Conservation (phyloP, 2,797 vertebrate genomes). For the Thaleichthys pacificus region DNA sequence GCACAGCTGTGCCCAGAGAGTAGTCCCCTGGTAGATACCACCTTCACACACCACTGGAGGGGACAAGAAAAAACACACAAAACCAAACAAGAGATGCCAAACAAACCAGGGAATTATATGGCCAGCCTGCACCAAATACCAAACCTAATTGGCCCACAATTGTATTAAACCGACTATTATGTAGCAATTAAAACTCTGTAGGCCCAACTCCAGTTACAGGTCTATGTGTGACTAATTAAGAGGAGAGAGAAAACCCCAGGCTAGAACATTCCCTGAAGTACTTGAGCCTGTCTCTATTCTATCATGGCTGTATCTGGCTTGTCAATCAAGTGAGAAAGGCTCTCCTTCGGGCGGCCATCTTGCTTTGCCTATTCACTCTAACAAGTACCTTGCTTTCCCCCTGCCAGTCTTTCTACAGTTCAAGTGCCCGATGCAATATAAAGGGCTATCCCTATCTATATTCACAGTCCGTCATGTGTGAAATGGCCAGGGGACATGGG, state of each 20-base stretch:
- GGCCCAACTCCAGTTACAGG: conserved; percentile 63
- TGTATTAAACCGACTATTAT: conserved; percentile 75
- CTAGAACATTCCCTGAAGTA: conserved; percentile 62
- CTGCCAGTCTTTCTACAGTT: conserved; percentile 42
- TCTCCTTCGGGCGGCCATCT: conserved; percentile 53
- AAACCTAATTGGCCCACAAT: conserved; percentile 71
- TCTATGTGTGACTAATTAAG: conserved; percentile 74
- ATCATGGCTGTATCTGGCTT: conserved; percentile 59
- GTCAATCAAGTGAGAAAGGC: conserved; percentile 64
- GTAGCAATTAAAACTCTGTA: conserved; percentile 74
- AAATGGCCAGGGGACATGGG: not conserved
- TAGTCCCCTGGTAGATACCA: conserved; percentile 54
- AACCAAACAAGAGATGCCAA: conserved; percentile 12
- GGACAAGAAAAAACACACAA: conserved; percentile 14
- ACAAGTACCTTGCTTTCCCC: conserved; percentile 47
- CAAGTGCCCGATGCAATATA: conserved; percentile 47
- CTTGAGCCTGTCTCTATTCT: conserved; percentile 58
- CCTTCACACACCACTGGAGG: conserved; percentile 32
- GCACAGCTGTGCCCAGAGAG: conserved; percentile 63
- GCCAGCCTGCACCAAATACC: conserved; percentile 62
- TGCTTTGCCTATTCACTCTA: conserved; percentile 54
- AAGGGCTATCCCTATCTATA: not conserved
- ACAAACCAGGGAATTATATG: conserved; percentile 28
- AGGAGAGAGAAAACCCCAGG: conserved; percentile 62
- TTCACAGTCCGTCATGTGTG: not conserved